These are phyloP conservation scores for Blomia tropicalis DNA, from an alignment of 2,888 invertebrate genomes.

Conservation along the genomic window DNA sequence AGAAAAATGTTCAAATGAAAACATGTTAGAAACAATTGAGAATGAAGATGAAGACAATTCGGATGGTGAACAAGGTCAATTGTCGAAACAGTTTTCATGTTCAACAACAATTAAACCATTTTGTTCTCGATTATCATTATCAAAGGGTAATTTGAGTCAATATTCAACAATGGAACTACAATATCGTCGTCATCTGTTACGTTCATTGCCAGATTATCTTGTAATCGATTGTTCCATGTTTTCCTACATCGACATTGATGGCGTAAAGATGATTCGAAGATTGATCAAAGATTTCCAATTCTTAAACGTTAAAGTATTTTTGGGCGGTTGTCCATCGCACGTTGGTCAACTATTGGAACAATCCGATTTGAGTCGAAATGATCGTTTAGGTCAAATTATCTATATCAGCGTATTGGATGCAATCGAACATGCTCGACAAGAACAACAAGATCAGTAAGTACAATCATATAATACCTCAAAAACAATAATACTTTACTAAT, in stretches of 20 bases:
- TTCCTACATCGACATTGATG: slow-evolving; percentile 38
- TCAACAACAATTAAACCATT: neutral
- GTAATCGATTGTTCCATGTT: slow-evolving; percentile 34
- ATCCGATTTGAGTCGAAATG: slow-evolving; percentile 36
- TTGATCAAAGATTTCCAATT: slow-evolving; percentile 45
- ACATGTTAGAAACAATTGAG: no score
- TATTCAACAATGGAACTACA: neutral
- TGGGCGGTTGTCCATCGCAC: slow-evolving; percentile 25
- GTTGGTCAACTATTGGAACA: slow-evolving; percentile 33
- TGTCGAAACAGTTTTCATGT: no score
- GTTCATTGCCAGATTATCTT: slow-evolving; percentile 21
- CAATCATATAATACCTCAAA: no score
- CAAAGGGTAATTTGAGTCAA: neutral
- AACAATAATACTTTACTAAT: no score
- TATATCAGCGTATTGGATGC: slow-evolving; percentile 41
- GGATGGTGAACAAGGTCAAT: no score
- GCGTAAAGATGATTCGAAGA: slow-evolving; percentile 42
- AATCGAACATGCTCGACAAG: slow-evolving; percentile 29
- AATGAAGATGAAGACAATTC: no score
- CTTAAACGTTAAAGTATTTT: slow-evolving; percentile 10
- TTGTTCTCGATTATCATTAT: neutral
- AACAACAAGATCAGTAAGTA: neutral
- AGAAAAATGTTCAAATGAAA: no score
- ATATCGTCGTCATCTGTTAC: neutral
- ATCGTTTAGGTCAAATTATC: slow-evolving; percentile 34